Conservation (phyloP, 2,113 vertebrate genomes). For the Nerophis lumbriciformis region DNA sequence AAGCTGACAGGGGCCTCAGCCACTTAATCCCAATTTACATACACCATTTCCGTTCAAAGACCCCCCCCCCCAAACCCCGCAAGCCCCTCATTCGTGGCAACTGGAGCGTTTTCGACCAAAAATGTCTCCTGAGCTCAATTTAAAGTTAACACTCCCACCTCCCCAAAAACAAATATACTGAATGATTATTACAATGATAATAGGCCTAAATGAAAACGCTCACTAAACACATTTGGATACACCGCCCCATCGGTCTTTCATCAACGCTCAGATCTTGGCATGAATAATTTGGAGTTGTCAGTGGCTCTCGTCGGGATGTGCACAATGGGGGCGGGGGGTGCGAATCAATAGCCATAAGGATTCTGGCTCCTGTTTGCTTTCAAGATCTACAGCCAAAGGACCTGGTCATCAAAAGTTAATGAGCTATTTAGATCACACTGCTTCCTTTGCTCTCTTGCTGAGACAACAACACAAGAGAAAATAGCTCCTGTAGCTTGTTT, state of each 20-base stretch:
- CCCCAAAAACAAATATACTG: neutral
- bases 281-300: slow-evolving; percentile 62
- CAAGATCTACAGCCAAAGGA: slow-evolving; percentile 69
- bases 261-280: slow-evolving; percentile 42
- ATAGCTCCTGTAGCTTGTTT: slow-evolving; percentile 11
- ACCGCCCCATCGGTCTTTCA: slow-evolving; percentile 41
- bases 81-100: too few species aligned
- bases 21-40: slow-evolving; percentile 73
- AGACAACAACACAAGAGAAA: slow-evolving; percentile 42
- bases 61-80: too few species aligned
- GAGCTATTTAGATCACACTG: slow-evolving; percentile 70
- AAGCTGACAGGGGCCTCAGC: slow-evolving; percentile 60
- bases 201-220: neutral
- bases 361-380: slow-evolving; percentile 64
- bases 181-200: neutral
- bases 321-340: slow-evolving; percentile 12
- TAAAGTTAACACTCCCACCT: too few species aligned
- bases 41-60: slow-evolving; percentile 48
- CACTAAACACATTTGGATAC: slow-evolving; percentile 30
- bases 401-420: slow-evolving; percentile 71
- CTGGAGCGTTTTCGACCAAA: too few species aligned
- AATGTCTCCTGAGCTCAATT: too few species aligned
- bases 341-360: slow-evolving; percentile 71
- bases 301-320: slow-evolving; percentile 36
- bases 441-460: slow-evolving; percentile 54